Base-by-base conservation (phyloP, 2,888 invertebrate genomes). In the Plebejus anna region DNA sequence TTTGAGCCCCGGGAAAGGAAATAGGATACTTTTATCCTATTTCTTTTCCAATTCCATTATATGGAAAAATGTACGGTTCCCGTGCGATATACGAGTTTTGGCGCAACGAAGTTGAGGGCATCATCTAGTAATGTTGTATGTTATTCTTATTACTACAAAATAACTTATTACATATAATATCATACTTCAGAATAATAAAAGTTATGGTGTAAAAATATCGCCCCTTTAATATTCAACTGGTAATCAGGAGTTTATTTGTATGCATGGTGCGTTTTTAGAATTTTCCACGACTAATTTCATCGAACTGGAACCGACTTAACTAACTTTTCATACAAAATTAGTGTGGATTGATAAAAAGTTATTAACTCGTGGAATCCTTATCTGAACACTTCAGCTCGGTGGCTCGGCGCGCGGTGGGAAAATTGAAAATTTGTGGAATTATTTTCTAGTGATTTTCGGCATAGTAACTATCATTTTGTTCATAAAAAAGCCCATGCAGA, bases 361-460 rank as follows among this genome's bases (percentile, higher is more conserved):
- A 66, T 71, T 71, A 71, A 71, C 42, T 42, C 38, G 71, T 71
- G 71, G 71, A 71, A 42, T 71, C 42, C 71, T 71, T 71, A 71
- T 71, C 71, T 9, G 38, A 71, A 22, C 11, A 42, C 42, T 42
- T 22, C 42, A 42, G 71, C 42, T 42, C 42, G 42, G 22, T 71
- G 71, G 36, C 13, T 70, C 38, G 42, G 42, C 9, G 16, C 16
- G 36, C 71, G n/a, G 38, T 71, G 71, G 38, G 71, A 71, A 71
- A 42, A n/a, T 71, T 71, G 28, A 32, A 28, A 66, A 66, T 66
- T 66, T 66, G 66, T 66, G 66, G 32, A 66, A 5, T 66, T 66
- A 66, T 36, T 32, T 36, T 36, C 66, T 0, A 32, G 13, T 1
- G 5, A 13, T 13, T 32, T 32, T 61, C 22, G 4, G 61, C 28